Conservation (phyloP, 2,797 vertebrate species). For the Galagoides demidoff region DNA sequence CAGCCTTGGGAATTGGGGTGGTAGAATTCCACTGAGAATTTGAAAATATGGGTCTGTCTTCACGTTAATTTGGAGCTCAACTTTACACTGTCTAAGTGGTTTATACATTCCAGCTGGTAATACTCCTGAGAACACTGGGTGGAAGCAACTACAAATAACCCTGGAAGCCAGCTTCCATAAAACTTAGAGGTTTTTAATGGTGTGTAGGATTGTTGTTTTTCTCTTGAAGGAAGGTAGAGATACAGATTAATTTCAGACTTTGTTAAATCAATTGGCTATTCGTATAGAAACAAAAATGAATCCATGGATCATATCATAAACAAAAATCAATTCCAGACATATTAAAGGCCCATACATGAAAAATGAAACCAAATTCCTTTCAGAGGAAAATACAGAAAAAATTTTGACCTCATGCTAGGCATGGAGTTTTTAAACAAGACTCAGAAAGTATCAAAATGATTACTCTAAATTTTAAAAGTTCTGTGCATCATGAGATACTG, state of each 20-base stretch:
- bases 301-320: not conserved
- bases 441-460: not conserved
- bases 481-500: not conserved
- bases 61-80: not conserved
- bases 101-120: not conserved
- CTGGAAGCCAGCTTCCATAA: not conserved
- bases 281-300: not conserved
- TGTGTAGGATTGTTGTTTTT: not conserved
- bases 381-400: not conserved
- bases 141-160: not conserved
- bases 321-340: not conserved
- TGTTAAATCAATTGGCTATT: not conserved
- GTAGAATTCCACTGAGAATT: not conserved
- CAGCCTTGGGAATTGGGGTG: not conserved
- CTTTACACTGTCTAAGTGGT: not conserved
- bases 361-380: not conserved
- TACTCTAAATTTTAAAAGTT: not conserved
- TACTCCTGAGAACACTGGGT: not conserved
- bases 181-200: not conserved
- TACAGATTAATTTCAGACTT: not conserved
- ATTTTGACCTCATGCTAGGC: not conserved
- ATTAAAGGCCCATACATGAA: not conserved
- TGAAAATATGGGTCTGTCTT: not conserved
- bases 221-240: not conserved
- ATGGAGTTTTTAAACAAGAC: not conserved